Evolutionary conservation across 2,888 invertebrate species (phyloP).

Genomic region (Drosophila peninsularis): DNA sequence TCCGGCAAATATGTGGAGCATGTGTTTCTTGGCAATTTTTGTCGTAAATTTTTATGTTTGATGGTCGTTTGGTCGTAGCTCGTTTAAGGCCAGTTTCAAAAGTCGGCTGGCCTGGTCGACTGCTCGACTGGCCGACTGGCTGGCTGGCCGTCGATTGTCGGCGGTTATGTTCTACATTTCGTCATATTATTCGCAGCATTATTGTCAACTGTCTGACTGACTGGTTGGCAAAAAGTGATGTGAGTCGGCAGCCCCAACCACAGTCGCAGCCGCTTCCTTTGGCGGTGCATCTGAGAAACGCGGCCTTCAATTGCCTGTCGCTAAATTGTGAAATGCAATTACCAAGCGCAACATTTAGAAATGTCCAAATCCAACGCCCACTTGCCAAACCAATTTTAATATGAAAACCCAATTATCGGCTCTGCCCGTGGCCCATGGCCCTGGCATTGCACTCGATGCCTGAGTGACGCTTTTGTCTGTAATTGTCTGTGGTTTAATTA

Average conservation of each 20-base stretch:
- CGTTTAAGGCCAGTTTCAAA: conserved; percentile 13
- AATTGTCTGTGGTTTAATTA: conserved; percentile 81
- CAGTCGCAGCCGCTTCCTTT: conserved; percentile 34
- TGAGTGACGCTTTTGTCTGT: conserved; percentile 81
- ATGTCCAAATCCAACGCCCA: conserved; percentile 52
- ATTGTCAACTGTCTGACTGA: conserved; percentile 73
- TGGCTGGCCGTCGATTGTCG: conserved; percentile 60
- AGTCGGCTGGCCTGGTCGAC: not conserved
- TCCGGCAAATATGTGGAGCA: conserved; percentile 85
- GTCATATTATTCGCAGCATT: conserved; percentile 83
- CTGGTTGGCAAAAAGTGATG: conserved; percentile 66
- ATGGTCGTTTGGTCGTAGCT: conserved; percentile 41
- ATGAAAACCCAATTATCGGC: conserved; percentile 75
- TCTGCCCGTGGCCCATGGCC: conserved; percentile 55
- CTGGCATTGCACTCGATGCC: conserved; percentile 21
- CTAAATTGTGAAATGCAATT: conserved; percentile 77
- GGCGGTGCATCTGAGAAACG: conserved; percentile 62
- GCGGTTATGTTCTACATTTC: conserved; percentile 80
- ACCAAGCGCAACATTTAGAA: conserved; percentile 49
- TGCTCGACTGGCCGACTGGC: not conserved
- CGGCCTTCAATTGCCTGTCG: conserved; percentile 58
- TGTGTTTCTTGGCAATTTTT: conserved; percentile 85
- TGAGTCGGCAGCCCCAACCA: conserved; percentile 14
- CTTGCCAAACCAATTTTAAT: conserved; percentile 63
- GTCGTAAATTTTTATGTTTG: conserved; percentile 82